Base-by-base conservation (phyloP, 2,797 vertebrate species). In the Hirundo rustica region DNA sequence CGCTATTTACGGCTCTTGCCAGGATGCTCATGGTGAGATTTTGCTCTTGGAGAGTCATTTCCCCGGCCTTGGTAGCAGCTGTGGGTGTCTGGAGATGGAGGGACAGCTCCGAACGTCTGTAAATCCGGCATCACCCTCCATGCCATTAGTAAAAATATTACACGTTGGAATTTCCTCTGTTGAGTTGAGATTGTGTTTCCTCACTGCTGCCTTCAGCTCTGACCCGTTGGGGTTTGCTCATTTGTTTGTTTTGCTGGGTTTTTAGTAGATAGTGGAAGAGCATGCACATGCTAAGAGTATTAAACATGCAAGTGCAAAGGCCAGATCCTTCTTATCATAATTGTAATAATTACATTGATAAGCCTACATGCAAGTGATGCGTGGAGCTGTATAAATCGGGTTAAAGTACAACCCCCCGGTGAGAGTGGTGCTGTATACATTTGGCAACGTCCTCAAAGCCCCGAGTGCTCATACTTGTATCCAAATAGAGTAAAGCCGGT, bases 381-480 rank as follows among this genome's bases (percentile, higher is more conserved):
- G 53, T 88, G 87, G 78, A 60, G 85, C 92, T 96, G 70, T 92
- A 86, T 58, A 91, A 92, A 96, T 87, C 93, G 92, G 95, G 91
- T 93, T 96, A 93, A 95, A 96, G 94, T 97, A 82, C 76, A 96
- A 95, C 66, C 87, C 87, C 94, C 88, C 93, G 85, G 94, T 71
- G 91, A 96, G 91, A 92, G 86, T 88, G 97, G 94, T 97, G 96
- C 97, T 97, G 96, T 95, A 54, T 60, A 66, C 75, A 44, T 93
- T 94, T 94, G 84, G 95, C 95, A 95, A 93, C 44, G 82, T 67
- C 76, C 91, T 64, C 76, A 23, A 72, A 58, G 62, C 42, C 76
- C 93, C 44, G 21, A 91, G 87, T 92, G 82, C 95, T 95, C 92
- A 92, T 92, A 85, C 92, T 34, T 68, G 79, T 96, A 96, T 84